These are phyloP conservation scores for Bembecia ichneumoniformis DNA, from an alignment of 2,888 invertebrate species.

Conservation along the genomic window DNA sequence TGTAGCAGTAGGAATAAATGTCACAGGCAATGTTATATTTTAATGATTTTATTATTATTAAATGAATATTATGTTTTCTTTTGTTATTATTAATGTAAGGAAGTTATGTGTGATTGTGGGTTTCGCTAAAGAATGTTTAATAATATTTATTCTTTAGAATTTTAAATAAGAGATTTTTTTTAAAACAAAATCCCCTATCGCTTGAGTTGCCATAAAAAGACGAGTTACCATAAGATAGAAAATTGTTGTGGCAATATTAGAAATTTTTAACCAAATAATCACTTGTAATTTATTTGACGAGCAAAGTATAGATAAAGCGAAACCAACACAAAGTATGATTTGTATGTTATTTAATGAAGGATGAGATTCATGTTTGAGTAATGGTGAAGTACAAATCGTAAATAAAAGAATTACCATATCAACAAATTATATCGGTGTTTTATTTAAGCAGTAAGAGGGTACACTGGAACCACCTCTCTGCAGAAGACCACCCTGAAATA, in stretches of 20 bases:
- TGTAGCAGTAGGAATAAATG: constrained; percentile 1
- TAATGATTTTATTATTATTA: constrained; percentile 10
- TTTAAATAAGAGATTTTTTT: too few relatives aligned
- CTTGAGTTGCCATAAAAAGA: too few relatives aligned
- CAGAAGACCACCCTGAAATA: too few relatives aligned
- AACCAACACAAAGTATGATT: constrained; percentile 35
- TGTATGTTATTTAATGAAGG: constrained; percentile 49
- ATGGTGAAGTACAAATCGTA: constrained; percentile 63
- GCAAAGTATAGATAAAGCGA: constrained; percentile 20
- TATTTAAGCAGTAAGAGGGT: constrained; percentile 27
- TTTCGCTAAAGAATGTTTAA: constrained; percentile 29
- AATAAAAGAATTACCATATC: constrained; percentile 46
- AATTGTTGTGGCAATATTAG: too few relatives aligned
- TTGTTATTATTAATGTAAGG: constrained; percentile 23
- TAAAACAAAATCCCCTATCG: too few relatives aligned
- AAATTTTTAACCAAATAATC: too few relatives aligned
- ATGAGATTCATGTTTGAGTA: constrained; percentile 44
- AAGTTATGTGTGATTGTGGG: constrained; percentile 19
- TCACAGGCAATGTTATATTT: constrained; percentile 8
- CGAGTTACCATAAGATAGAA: too few relatives aligned
- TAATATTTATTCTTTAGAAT: not conserved
- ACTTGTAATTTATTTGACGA: constrained; percentile 11
- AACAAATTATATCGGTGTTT: constrained; percentile 43
- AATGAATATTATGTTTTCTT: constrained; percentile 19
- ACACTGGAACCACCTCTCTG: too few relatives aligned